A percentile compares a stretch with the other conserved stretches of the same genome.
These are phyloP conservation scores for Trachymyrmex septentrionalis DNA, from an alignment of 1,140 invertebrate genomes.

Conservation along the genomic window DNA sequence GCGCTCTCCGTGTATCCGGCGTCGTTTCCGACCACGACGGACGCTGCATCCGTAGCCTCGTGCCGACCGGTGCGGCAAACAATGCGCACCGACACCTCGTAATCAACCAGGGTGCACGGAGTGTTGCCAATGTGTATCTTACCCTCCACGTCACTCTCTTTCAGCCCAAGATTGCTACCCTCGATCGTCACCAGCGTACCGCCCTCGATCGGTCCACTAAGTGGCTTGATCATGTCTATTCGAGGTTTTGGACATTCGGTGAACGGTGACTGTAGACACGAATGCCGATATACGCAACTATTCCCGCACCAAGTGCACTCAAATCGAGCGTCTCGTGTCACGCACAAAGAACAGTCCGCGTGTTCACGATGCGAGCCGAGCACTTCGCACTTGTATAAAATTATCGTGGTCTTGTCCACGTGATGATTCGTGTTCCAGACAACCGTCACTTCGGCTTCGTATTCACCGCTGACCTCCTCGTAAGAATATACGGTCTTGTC, in stretches of 20 bases:
- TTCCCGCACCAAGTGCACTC: slow-evolving; percentile 97
- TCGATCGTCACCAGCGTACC: slow-evolving; percentile 98
- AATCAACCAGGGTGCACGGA: slow-evolving; percentile 94
- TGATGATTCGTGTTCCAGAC: slow-evolving; percentile 97
- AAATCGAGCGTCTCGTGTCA: slow-evolving; percentile 95
- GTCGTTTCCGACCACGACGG: slow-evolving; percentile 95
- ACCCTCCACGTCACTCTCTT: slow-evolving; percentile 95
- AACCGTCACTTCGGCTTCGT: slow-evolving; percentile 95
- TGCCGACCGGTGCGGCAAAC: slow-evolving; percentile 95
- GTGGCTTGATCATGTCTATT: slow-evolving; percentile 97
- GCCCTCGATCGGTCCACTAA: slow-evolving; percentile 97
- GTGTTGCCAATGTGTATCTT: slow-evolving; percentile 97
- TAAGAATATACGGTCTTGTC: slow-evolving; percentile 97
- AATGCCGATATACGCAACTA: slow-evolving; percentile 94
- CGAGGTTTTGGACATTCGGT: slow-evolving; percentile 96
- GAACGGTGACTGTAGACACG: slow-evolving; percentile 91
- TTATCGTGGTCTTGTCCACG: slow-evolving; percentile 95
- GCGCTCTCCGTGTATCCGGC: slow-evolving; percentile 95
- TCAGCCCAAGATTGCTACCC: slow-evolving; percentile 97
- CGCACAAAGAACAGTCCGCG: slow-evolving; percentile 97
- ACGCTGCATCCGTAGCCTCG: slow-evolving; percentile 91
- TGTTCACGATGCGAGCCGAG: slow-evolving; percentile 96
- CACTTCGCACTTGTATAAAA: slow-evolving; percentile 97
- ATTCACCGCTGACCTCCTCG: slow-evolving; percentile 94
- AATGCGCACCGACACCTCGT: slow-evolving; percentile 96